These are phyloP conservation scores for Drosophila pectinifera DNA, from an alignment of 1,140 invertebrate species.

Conservation along the genomic window DNA sequence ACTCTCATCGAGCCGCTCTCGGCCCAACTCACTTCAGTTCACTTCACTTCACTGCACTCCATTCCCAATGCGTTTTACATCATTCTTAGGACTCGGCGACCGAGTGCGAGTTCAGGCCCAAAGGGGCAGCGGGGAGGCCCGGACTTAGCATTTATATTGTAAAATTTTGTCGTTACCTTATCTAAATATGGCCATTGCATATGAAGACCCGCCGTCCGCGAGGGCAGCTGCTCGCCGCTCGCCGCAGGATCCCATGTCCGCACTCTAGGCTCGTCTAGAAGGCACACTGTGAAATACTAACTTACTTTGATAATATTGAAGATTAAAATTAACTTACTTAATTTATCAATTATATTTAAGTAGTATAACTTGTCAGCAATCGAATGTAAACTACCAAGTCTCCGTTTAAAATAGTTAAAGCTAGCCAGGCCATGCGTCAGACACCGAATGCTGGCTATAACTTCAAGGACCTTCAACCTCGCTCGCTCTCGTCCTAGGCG, in stretches of 20 bases:
- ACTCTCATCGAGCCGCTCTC: constrained; percentile 70
- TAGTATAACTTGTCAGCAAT: no score
- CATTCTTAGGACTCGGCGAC: constrained; percentile 49
- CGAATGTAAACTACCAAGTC: no score
- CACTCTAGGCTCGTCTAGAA: neutral
- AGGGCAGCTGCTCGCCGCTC: constrained; percentile 59
- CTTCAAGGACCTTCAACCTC: no score
- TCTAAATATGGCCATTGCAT: constrained; percentile 82
- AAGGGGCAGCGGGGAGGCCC: neutral
- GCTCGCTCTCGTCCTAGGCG: no score
- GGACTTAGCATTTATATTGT: constrained; percentile 67
- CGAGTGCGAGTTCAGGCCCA: no score
- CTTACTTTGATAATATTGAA: neutral
- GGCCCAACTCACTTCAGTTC: constrained; percentile 6
- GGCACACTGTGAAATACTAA: neutral
- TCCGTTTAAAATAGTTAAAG: no score
- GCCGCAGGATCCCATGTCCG: constrained; percentile 43
- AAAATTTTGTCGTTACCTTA: constrained; percentile 81
- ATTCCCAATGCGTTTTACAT: constrained; percentile 67
- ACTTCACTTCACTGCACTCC: constrained; percentile 36
- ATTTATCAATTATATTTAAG: neutral
- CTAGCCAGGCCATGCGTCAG: no score
- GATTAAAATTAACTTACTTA: neutral
- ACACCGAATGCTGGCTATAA: no score
- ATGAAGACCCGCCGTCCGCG: constrained; percentile 70